Evolutionary conservation across 2,113 vertebrate genomes (phyloP).

Genomic region (Brachyhypopomus occidentalis): DNA sequence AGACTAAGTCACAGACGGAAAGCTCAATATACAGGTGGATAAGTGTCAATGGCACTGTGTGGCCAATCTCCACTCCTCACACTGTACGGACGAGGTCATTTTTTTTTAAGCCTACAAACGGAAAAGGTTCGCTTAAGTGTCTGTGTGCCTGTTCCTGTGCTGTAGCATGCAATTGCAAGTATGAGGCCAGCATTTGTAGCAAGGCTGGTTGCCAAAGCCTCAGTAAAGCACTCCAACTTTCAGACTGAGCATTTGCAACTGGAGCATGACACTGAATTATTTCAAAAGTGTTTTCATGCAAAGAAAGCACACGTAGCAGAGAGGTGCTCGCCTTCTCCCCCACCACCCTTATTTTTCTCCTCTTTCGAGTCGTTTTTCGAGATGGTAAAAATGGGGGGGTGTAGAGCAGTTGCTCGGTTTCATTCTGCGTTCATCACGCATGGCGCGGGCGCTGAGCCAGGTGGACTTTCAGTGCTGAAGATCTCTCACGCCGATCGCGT

Average conservation of each 20-base stretch:
- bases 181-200: not conserved
- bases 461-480: not conserved
- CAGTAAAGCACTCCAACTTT: not conserved
- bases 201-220: not conserved
- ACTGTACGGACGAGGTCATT: not conserved
- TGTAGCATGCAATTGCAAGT: not conserved
- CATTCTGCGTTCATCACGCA: not conserved
- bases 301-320: not conserved
- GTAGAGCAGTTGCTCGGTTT: not conserved
- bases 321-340: not conserved
- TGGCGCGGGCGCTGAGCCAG: not conserved
- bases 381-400: not conserved
- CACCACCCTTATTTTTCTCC: not conserved
- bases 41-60: not conserved
- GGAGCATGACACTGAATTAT: constrained; percentile 11
- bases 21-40: not conserved
- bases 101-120: not conserved
- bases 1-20: not conserved
- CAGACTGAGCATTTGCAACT: not conserved
- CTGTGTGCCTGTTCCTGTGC: not conserved
- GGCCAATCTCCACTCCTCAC: not conserved
- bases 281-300: constrained; percentile 3
- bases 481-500: not conserved
- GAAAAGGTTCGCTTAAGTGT: not conserved
- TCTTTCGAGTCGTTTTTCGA: not conserved